Percentiles rank a stretch among this genome's conserved stretches.
phyloP scores from a whole-genome alignment of 37 sponge, comb jelly and placozoan genomes.

The Theonella swinhoei region DNA sequence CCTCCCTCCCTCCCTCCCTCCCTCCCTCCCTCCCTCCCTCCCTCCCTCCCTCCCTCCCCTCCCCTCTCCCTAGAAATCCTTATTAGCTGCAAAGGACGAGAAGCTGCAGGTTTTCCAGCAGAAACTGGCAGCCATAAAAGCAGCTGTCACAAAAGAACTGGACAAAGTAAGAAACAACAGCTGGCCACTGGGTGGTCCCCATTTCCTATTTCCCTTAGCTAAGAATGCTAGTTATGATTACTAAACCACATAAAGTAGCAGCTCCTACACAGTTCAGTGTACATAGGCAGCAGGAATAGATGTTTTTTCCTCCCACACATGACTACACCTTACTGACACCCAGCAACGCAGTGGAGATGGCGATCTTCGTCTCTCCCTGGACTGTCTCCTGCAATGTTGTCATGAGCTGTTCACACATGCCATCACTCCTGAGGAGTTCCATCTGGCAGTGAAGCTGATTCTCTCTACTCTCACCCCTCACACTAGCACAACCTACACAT shows the following conservation, averaged over 20 bases:
- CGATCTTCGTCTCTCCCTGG: conserved; percentile 5
- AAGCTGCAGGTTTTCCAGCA: conserved; percentile 4
- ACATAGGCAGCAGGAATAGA: too few relatives aligned
- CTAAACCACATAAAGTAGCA: too few relatives aligned
- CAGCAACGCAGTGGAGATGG: conserved; percentile 16
- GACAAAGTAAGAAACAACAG: conserved; percentile 27
- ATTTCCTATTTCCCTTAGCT: too few relatives aligned
- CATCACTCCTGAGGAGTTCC: conserved; percentile 23
- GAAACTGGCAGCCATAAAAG: conserved; percentile 2
- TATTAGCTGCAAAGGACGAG: not conserved
- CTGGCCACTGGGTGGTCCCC: too few relatives aligned
- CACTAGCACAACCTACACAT: not conserved
- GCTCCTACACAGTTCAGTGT: too few relatives aligned
- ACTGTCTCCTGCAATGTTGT: conserved; percentile 32
- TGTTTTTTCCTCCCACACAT: not conserved
- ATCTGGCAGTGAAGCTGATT: conserved; percentile 11
- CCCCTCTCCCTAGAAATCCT: not conserved
- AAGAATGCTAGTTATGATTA: too few relatives aligned
- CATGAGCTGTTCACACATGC: conserved; percentile 10
- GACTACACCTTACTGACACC: not conserved
- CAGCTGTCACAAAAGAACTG: conserved; percentile 27
- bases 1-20: not conserved
- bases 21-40: not conserved
- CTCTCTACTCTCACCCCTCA: not conserved
- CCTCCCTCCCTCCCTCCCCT: not conserved